Base-by-base conservation (phyloP, 2,888 invertebrate genomes). In the Melikaiella ostensackeni region DNA sequence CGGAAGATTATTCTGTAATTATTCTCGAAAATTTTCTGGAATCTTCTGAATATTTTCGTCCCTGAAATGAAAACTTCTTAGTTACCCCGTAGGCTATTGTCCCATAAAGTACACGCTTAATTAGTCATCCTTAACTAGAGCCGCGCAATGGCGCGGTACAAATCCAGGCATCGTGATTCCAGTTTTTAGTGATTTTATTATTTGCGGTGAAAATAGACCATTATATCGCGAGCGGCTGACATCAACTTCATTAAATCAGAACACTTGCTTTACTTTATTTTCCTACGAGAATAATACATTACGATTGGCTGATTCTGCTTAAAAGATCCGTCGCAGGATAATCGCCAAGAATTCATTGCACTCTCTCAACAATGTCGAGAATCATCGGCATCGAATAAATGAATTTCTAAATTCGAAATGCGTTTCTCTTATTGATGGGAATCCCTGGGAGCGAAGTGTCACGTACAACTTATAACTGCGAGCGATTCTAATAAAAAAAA, bases 131-230 rank as follows among this genome's bases (percentile, higher is more conserved):
- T 19, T 19, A 30, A 42, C 16, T 66, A 3, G 64, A 62, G 9
- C 42, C 35, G 42, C 46, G 9, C 27, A 27, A 35, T 8, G 19
- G 16, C 24, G 16, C 46, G n/a, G 38, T 66, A 46, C 42, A 46
- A 66, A 66, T 66, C 42, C 19, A 42, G 27, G 9, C 19, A n/a
- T 66, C 27, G n/a, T 16, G 66, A 66, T 46, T 66, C 66, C n/a
- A 66, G 27, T 66, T 66, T 66, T 46, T 46, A 42, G 46, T 66
- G 42, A 66, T 46, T 66, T 62, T 62, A 62, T 62, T n/a, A 62
- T 30, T 62, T 33, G 62, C 11, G 9, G 62, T 19, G n/a, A 62
- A 62, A 62, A 66, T 46, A 66, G 16, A 1, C 46, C 13, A 64
- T 64, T 64, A 35, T 64, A 21, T 11, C 46, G 9, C 21, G 3